Evolutionary conservation across 2,888 invertebrate genomes (phyloP), one percentile per base, ranked within the genome.

Genomic region (Petrolisthes cinctipes): DNA sequence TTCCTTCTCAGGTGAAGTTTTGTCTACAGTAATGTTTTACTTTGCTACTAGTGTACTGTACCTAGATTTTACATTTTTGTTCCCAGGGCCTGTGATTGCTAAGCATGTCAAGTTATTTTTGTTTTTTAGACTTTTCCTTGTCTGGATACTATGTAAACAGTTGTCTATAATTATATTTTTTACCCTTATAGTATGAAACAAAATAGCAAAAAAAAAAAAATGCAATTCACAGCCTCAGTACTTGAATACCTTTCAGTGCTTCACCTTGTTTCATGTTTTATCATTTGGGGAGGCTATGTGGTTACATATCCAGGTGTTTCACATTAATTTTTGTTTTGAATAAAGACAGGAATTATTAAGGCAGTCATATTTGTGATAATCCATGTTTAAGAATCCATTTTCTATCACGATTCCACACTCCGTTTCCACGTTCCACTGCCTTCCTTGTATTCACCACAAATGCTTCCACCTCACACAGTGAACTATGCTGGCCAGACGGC

Each of bases 391-490:
- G 87, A 83, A 87, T 87, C 83, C 87, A 84, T 87, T 87, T 84
- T 87, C 87, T 87, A 87, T 87, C 80, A 87, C 84, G 84, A 87
- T 87, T 87, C 87, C 87, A 87, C 87, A 87, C 87, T 87, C 87
- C 84, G 87, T 87, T 87, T 87, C 87, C 87, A 87, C 87, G 84
- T 84, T 87, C 87, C 87, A 87, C 87, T 87, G 87, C 87, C 87
- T 87, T 87, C 87, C 87, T 87, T 78, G 87, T 87, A 87, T 87
- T 87, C 87, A 87, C 87, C 87, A 87, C 87, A 87, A 87, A 87
- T 87, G 87, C 87, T 87, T 87, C 87, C 87, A 87, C 87, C 87
- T 87, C 87, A 87, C 87, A 87, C 87, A 84, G 87, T 87, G 87
- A 87, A 87, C 87, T 80, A 75, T 87, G 87, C 87, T 87, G 87